These are phyloP conservation scores for Sitodiplosis mosellana DNA, from an alignment of 1,140 invertebrate genomes.

Conservation along the genomic window DNA sequence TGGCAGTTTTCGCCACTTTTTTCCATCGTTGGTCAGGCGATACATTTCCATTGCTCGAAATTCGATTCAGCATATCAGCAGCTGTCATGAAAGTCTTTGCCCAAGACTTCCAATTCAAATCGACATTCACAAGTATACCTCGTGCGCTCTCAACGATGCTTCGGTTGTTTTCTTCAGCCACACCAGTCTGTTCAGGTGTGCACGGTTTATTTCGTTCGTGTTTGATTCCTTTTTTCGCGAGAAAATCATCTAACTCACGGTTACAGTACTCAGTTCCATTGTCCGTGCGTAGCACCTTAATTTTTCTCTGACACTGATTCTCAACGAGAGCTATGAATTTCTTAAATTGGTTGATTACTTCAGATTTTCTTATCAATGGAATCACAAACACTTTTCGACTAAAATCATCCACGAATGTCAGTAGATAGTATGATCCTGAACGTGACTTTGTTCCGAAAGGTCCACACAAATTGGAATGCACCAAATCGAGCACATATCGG, in stretches of 20 bases:
- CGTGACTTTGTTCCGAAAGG: conserved; percentile 15
- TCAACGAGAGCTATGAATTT: conserved; percentile 12
- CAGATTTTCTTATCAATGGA: conserved; percentile 23
- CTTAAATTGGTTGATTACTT: conserved; percentile 19
- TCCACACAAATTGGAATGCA: too few relatives aligned
- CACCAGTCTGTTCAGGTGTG: conserved; percentile 24
- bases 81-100: conserved; percentile 22
- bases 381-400: conserved; percentile 16
- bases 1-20: conserved; percentile 10
- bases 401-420: too few relatives aligned
- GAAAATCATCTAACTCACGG: conserved; percentile 15
- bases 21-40: conserved; percentile 11
- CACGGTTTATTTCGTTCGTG: conserved; percentile 13
- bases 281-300: conserved; percentile 13
- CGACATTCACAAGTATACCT: conserved; percentile 17
- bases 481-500: conserved; percentile 17
- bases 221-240: conserved; percentile 15
- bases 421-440: conserved; percentile 22
- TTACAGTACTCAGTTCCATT: conserved; percentile 26
- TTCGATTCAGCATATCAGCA: conserved; percentile 20
- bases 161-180: conserved; percentile 22
- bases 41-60: conserved; percentile 15
- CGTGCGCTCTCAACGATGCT: conserved; percentile 19
- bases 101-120: conserved; percentile 19
- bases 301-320: conserved; percentile 9